Percentiles rank a stretch among this genome's conserved stretches.
Evolutionary conservation across 2,888 invertebrate species (phyloP).

Genomic region (Axea sp.): DNA sequence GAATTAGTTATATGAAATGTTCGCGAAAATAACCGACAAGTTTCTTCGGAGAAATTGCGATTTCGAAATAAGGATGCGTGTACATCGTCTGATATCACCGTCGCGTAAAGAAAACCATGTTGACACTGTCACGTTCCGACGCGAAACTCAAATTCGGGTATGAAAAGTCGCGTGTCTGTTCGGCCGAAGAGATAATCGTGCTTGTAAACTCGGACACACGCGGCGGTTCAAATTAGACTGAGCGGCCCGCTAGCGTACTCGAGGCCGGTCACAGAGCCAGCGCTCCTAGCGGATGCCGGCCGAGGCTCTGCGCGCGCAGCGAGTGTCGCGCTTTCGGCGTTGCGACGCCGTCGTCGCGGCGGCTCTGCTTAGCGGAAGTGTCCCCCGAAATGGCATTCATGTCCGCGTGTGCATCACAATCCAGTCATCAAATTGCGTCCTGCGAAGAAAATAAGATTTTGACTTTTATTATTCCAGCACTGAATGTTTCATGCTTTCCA

Average conservation of each 20-base stretch:
- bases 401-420: constrained; percentile 69
- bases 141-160: constrained; percentile 26
- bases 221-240: constrained; percentile 80
- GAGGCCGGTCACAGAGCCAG: constrained; percentile 78
- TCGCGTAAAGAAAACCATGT: too few species aligned
- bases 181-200: constrained; percentile 67
- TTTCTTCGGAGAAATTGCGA: constrained; percentile 39
- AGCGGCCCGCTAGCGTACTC: constrained; percentile 76
- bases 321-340: constrained; percentile 58
- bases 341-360: constrained; percentile 63
- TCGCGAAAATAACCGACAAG: too few species aligned
- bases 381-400: constrained; percentile 67
- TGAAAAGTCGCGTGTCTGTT: constrained; percentile 57
- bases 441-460: too few species aligned
- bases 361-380: constrained; percentile 58
- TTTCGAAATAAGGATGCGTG: too few species aligned
- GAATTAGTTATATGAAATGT: too few species aligned
- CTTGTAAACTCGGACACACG: constrained; percentile 78
- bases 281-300: constrained; percentile 78
- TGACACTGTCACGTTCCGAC: constrained; percentile 35
- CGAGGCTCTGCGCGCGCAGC: constrained; percentile 78
- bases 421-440: too few species aligned
- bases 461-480: too few species aligned
- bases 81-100: constrained; percentile 72
- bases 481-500: too few species aligned